Conservation (phyloP, 2,888 invertebrate genomes). For the Hirudinaria manillensis region DNA sequence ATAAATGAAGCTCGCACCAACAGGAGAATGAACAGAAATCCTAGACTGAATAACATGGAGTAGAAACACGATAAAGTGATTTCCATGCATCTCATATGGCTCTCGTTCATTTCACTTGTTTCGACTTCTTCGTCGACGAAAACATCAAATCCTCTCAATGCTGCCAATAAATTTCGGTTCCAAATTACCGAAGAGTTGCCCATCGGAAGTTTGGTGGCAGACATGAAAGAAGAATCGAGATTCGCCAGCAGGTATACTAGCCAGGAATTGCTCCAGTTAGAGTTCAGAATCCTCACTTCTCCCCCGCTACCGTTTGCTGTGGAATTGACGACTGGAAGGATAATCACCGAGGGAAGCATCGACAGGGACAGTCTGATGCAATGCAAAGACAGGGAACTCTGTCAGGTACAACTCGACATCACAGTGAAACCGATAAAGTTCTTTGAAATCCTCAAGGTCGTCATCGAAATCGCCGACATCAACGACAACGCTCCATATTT, state of each 20-base stretch:
- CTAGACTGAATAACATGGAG: too few species aligned
- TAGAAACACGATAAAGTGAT: too few species aligned
- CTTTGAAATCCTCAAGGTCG: conserved; percentile 38
- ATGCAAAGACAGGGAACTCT: conserved; percentile 33
- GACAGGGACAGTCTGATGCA: conserved; percentile 38
- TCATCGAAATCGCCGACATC: conserved; percentile 37
- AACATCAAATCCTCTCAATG: background rate
- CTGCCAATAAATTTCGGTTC: conserved; percentile 25
- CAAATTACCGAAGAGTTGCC: conserved; percentile 35
- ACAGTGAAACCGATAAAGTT: conserved; percentile 34
- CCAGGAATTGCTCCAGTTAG: conserved; percentile 30
- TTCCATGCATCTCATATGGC: conserved; percentile 14
- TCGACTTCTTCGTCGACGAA: background rate
- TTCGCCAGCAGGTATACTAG: conserved; percentile 23
- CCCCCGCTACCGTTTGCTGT: conserved; percentile 34
- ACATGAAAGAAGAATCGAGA: conserved; percentile 33
- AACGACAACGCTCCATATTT: conserved; percentile 41
- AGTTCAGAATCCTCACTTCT: conserved; percentile 35
- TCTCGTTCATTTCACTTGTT: conserved; percentile 1
- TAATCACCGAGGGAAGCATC: conserved; percentile 36
- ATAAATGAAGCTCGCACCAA: too few species aligned
- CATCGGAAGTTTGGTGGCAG: conserved; percentile 36
- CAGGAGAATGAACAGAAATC: too few species aligned
- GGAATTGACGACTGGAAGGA: conserved; percentile 35
- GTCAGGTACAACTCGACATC: conserved; percentile 38